These are phyloP conservation scores for Raja brachyura DNA, from an alignment of 2,113 vertebrate species.

Conservation along the genomic window DNA sequence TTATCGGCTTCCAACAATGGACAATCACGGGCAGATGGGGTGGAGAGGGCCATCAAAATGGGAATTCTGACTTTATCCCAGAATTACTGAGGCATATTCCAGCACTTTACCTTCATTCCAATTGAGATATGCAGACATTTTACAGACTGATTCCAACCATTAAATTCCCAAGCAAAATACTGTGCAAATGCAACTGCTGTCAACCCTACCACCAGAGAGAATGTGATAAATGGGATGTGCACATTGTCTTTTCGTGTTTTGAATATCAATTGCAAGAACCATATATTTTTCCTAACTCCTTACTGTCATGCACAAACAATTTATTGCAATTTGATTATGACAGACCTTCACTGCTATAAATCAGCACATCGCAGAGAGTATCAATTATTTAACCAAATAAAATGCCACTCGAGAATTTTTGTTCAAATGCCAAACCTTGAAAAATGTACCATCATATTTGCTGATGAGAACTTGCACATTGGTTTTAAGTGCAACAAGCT, in stretches of 20 bases:
- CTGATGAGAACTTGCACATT: background rate
- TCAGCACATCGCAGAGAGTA: background rate
- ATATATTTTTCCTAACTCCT: slow-evolving; percentile 4
- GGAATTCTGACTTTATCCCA: background rate
- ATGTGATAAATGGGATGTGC: slow-evolving; percentile 1
- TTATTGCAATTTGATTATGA: background rate
- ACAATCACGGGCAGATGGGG: background rate
- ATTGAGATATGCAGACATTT: background rate
- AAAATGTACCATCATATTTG: background rate
- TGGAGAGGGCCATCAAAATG: background rate
- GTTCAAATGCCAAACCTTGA: background rate
- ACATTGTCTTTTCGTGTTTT: background rate
- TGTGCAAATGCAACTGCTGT: background rate
- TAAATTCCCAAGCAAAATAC: background rate
- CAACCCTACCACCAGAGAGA: background rate
- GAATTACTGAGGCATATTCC: background rate
- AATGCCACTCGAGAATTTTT: background rate
- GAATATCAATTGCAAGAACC: background rate
- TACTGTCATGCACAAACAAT: background rate
- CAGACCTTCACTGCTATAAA: background rate
- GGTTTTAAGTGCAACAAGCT: background rate
- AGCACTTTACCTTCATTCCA: background rate
- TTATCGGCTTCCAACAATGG: background rate
- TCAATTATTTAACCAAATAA: background rate
- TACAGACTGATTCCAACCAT: background rate